A percentile compares a stretch with the other conserved stretches of the same genome.
phyloP scores from a whole-genome alignment of 2,113 vertebrate genomes.

The Alaudala cheleensis region DNA sequence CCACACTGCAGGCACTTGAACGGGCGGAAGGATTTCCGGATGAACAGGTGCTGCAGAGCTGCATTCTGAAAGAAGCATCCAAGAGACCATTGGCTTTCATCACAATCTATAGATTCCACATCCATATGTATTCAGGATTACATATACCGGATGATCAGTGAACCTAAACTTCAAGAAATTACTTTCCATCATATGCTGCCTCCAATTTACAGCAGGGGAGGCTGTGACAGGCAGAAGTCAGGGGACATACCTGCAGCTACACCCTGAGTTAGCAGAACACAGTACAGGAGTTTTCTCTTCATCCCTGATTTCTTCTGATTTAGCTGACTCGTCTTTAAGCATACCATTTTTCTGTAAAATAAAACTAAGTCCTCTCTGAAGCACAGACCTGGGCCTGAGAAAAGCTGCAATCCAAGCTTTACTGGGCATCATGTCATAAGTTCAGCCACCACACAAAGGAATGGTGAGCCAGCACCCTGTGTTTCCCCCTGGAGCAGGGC shows the following conservation, averaged over 20 bases:
- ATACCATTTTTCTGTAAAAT: background rate
- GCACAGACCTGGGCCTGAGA: background rate
- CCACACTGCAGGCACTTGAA: slow-evolving; percentile 96
- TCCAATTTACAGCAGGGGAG: background rate
- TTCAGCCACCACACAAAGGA: background rate
- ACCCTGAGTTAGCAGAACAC: background rate
- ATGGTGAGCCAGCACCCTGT: background rate
- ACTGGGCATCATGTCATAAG: background rate
- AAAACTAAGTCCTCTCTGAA: background rate
- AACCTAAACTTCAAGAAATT: background rate
- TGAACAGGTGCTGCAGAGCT: slow-evolving; percentile 96
- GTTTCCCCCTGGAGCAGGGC: background rate
- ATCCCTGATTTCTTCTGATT: background rate
- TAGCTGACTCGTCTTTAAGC: background rate
- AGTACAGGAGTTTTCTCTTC: background rate
- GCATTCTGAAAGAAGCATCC: slow-evolving; percentile 85
- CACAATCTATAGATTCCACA: rapidly evolving
- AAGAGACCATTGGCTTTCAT: background rate
- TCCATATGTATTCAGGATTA: background rate
- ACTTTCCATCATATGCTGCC: background rate
- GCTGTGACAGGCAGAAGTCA: background rate
- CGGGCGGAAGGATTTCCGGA: slow-evolving; percentile 93
- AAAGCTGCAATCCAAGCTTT: background rate
- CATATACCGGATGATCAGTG: background rate
- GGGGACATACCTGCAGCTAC: background rate